Evolutionary conservation across 2,888 invertebrate genomes (phyloP).

Genomic region (Heteropelma amictum): DNA sequence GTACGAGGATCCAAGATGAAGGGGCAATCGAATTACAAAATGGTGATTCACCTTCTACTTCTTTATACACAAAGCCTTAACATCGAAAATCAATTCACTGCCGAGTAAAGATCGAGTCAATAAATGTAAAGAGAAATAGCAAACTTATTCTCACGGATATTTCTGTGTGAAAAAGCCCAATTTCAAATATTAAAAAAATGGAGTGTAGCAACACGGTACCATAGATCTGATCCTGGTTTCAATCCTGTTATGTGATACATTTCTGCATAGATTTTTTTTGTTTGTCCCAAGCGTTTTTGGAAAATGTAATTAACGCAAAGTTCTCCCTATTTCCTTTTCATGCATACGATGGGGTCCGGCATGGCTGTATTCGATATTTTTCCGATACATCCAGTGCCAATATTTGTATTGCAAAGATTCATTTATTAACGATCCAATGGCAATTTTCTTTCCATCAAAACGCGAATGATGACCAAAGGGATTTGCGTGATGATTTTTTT

Average conservation of each 20-base stretch:
- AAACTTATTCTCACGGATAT: too few species aligned
- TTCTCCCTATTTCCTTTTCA: not conserved
- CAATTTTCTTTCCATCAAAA: not conserved
- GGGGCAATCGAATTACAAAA: slow-evolving; percentile 46
- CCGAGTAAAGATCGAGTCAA: too few species aligned
- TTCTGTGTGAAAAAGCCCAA: too few species aligned
- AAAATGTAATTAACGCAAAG: too few species aligned
- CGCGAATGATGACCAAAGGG: not conserved
- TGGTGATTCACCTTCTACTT: not conserved
- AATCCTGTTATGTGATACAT: too few species aligned
- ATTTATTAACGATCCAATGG: not conserved
- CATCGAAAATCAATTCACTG: too few species aligned
- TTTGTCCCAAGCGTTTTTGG: too few species aligned
- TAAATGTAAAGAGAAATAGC: too few species aligned
- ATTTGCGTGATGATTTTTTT: slow-evolving; percentile 2
- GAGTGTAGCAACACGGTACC: too few species aligned
- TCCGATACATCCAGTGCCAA: slow-evolving; percentile 3
- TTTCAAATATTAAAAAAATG: too few species aligned
- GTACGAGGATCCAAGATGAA: slow-evolving; percentile 26
- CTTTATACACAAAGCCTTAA: not conserved
- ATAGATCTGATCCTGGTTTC: too few species aligned
- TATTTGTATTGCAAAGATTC: slow-evolving; percentile 24
- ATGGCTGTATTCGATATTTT: slow-evolving; percentile 9
- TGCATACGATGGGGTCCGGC: not conserved
- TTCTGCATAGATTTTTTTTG: too few species aligned